These are phyloP conservation scores for Bhutanitis thaidina DNA, from an alignment of 2,888 invertebrate genomes.

Conservation along the genomic window DNA sequence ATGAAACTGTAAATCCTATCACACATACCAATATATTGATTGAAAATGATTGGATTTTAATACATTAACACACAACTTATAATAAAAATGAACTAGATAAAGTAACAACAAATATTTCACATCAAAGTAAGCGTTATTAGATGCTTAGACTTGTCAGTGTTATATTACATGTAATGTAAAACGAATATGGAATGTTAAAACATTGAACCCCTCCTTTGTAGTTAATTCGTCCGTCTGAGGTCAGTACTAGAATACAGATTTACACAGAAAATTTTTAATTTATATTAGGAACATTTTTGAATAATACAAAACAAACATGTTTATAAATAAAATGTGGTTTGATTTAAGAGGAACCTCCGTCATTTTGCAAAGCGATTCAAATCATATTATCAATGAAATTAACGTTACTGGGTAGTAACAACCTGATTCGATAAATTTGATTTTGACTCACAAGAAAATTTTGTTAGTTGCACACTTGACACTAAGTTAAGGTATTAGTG, in stretches of 20 bases:
- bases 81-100: constrained; percentile 3
- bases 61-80: constrained; percentile 31
- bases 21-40: constrained; percentile 34
- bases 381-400: too few species aligned
- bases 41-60: constrained; percentile 41
- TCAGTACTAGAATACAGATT: neutral
- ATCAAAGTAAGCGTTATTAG: constrained; percentile 1
- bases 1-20: constrained; percentile 10
- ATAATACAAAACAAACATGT: neutral
- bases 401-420: too few species aligned
- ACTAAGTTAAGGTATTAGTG: constrained; percentile 8
- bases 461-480: constrained; percentile 10
- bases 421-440: too few species aligned
- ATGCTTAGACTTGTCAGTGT: neutral
- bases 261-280: neutral
- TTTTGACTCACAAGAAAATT: constrained; percentile 5
- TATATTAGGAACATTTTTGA: neutral
- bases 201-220: constrained; percentile 1
- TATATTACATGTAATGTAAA: neutral
- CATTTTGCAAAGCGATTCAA: too few species aligned
- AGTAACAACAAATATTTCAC: constrained; percentile 10
- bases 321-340: neutral
- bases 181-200: constrained; percentile 16
- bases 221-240: neutral
- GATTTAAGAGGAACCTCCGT: neutral